Base-by-base conservation (phyloP, 2,888 invertebrate genomes). In the Drosophila nigricruria region DNA sequence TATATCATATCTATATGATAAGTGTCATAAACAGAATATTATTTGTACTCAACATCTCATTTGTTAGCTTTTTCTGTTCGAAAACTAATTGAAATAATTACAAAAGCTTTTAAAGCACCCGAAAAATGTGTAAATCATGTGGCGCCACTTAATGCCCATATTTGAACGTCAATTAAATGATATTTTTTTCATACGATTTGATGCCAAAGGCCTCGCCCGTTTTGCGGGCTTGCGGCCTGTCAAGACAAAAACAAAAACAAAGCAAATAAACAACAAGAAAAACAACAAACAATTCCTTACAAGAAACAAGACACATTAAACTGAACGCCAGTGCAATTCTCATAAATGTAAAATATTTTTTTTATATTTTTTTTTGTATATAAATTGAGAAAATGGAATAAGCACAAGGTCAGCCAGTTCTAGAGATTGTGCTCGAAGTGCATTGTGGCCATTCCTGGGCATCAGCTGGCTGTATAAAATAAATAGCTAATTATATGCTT, bases 321-420 rank as follows among this genome's bases (percentile, higher is more conserved):
- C 43, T 79, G 45, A 79, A 47, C 45, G 25, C 45, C 63, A 63
- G 58, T 71, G 80, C 80, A 80, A 45, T 77, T 63, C 77, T 71
- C 80, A 59, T 71, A 65, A 76, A 76, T 57, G 50, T 56, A 40
- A 34, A 59, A 50, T 25, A 20, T 61, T 42, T 49, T 49, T 52
- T 54, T 59, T 36, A n/a, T n/a, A 18, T 42, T 47, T 34, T 12
- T 42, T 38, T 34, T 18, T 38, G 5, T 47, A 10, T 49, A 38
- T 32, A 38, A 45, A 43, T 32, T 47, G 43, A 69, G n/a, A 64
- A 43, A 23, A 50, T 58, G 63, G 57, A 82, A 83, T 81, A 66
- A 54, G 76, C 82, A 87, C 83, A 83, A 83, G 83, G 83, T 83
- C 88, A 72, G 40, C 89, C 52, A 70, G 78, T 73, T 88, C 70